Percentiles rank a stretch among this genome's conserved stretches.
Evolutionary conservation across 2,797 vertebrate species (phyloP).

Genomic region (Enteromius radiatus): DNA sequence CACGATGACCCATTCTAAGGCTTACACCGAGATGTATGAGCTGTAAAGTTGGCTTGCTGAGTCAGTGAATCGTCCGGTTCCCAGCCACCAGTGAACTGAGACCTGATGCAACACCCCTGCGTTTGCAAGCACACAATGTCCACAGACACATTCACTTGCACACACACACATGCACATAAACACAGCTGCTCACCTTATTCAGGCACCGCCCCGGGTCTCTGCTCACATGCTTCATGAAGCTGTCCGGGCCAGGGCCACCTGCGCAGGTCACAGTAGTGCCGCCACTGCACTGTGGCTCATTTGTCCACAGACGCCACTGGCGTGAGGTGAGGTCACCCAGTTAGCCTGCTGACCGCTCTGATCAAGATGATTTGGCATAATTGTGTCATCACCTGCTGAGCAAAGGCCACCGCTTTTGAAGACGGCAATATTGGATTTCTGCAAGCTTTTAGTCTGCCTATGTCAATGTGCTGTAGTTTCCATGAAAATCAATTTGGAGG

Average conservation of each 20-base stretch:
- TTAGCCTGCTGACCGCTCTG: conserved; percentile 11
- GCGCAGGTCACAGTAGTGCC: background rate
- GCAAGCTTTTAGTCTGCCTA: conserved; percentile 32
- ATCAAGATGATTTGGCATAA: conserved; percentile 46
- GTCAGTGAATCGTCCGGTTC: conserved; percentile 65
- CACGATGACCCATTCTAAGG: conserved; percentile 38
- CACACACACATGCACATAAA: conserved; percentile 22
- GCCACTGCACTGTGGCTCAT: conserved; percentile 2
- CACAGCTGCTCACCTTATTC: conserved; percentile 29
- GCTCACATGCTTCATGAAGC: conserved; percentile 7
- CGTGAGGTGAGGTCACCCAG: background rate
- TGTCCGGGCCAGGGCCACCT: background rate
- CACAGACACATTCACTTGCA: background rate
- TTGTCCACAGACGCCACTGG: background rate
- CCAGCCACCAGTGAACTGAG: conserved; percentile 64
- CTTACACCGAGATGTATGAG: conserved; percentile 62
- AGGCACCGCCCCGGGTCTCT: background rate
- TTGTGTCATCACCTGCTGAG: conserved; percentile 47
- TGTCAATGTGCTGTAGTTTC: conserved; percentile 39
- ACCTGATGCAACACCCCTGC: conserved; percentile 57
- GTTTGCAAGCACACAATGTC: background rate
- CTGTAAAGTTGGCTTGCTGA: conserved; percentile 57
- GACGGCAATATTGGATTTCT: conserved; percentile 33
- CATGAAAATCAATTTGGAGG: conserved; percentile 36
- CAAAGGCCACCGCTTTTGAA: conserved; percentile 31